phyloP scores from a whole-genome alignment of 2,113 vertebrate genomes.

The Pseudonaja textilis region DNA sequence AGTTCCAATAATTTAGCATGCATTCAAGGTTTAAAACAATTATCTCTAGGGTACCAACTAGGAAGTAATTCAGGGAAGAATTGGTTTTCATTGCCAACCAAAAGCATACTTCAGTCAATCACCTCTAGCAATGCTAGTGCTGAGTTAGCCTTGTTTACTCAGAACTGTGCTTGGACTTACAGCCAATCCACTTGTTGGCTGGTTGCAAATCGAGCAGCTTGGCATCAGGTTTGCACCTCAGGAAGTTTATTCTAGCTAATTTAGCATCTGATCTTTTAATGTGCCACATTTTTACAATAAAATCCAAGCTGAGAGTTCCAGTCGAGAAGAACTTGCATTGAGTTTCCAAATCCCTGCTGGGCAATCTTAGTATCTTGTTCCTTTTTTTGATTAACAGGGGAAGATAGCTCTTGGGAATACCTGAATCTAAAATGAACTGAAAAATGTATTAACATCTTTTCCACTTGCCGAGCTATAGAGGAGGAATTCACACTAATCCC shows the following conservation, averaged over 20 bases:
- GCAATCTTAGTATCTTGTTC: slow-evolving; percentile 38
- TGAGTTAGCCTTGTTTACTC: slow-evolving; percentile 32
- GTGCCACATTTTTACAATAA: slow-evolving; percentile 53
- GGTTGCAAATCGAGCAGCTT: slow-evolving; percentile 14
- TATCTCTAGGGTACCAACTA: slow-evolving; percentile 17
- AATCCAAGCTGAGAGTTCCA: slow-evolving; percentile 56
- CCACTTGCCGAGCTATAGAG: slow-evolving; percentile 56
- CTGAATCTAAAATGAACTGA: slow-evolving; percentile 74
- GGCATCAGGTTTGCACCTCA: slow-evolving; percentile 41
- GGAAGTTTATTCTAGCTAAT: slow-evolving; percentile 63
- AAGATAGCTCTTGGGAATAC: slow-evolving; percentile 67
- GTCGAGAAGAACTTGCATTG: slow-evolving; percentile 55
- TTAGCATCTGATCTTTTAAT: slow-evolving; percentile 54
- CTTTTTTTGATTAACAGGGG: slow-evolving; percentile 47
- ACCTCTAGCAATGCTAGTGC: not conserved
- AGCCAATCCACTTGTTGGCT: slow-evolving; percentile 11
- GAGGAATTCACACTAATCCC: slow-evolving; percentile 59
- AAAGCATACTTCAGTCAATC: not conserved
- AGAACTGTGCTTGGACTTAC: slow-evolving; percentile 10
- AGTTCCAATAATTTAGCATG: not conserved
- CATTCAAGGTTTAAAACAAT: not conserved
- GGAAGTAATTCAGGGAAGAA: not conserved
- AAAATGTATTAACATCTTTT: slow-evolving; percentile 57
- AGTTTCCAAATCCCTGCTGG: slow-evolving; percentile 50
- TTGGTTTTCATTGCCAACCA: not conserved